Conservation (phyloP, 2,797 vertebrate species). For the Poeciliopsis gracilis region DNA sequence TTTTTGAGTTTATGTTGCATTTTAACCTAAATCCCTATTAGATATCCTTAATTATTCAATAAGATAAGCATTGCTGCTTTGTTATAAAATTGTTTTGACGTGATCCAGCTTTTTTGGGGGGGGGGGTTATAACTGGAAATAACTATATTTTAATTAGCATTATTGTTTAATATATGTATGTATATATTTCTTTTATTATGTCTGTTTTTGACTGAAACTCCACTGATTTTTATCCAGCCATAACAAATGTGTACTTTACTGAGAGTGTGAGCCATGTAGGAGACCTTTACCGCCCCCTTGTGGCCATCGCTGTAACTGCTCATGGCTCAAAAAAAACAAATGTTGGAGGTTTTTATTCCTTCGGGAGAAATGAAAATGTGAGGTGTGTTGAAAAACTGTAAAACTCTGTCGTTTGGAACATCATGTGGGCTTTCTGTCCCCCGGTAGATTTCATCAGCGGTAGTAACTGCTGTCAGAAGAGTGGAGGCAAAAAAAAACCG, state of each 20-base stretch:
- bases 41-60: background rate
- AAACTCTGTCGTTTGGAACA: slow-evolving; percentile 30
- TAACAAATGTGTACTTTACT: background rate
- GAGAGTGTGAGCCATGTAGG: slow-evolving; percentile 57
- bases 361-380: slow-evolving; percentile 6
- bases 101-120: background rate
- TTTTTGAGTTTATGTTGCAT: background rate
- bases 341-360: slow-evolving; percentile 44
- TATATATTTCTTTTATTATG: slow-evolving; percentile 50
- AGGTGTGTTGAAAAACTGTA: slow-evolving; percentile 22
- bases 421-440: slow-evolving; percentile 14
- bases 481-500: slow-evolving; percentile 21
- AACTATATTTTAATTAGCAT: slow-evolving; percentile 39
- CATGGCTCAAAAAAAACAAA: slow-evolving; percentile 30
- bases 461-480: slow-evolving; percentile 17
- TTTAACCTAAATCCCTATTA: background rate
- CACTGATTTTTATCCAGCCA: slow-evolving; percentile 1
- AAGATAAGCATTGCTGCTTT: background rate
- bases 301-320: slow-evolving; percentile 23
- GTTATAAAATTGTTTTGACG: slow-evolving; percentile 7
- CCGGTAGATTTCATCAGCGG: slow-evolving; percentile 37
- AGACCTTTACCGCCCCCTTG: slow-evolving; percentile 30
- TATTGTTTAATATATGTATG: slow-evolving; percentile 42
- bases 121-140: slow-evolving; percentile 61
- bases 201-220: slow-evolving; percentile 57